A percentile compares a stretch with the other conserved stretches of the same genome.
Conservation (phyloP, 1,140 invertebrate species). For the Diorhabda elongata region DNA sequence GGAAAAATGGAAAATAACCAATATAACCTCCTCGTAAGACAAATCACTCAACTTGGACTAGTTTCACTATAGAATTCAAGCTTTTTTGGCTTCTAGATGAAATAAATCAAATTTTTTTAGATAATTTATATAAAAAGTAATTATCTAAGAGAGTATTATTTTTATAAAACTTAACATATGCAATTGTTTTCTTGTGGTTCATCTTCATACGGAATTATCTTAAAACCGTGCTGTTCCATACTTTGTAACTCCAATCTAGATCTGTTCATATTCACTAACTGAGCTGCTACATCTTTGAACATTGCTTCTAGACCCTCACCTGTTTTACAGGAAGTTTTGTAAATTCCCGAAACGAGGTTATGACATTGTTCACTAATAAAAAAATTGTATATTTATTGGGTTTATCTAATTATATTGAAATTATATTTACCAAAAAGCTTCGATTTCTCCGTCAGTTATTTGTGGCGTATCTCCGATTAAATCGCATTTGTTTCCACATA, state of each 20-base stretch:
- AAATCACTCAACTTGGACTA: no score
- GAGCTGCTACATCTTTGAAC: conserved; percentile 81
- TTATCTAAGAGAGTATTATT: no score
- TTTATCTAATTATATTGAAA: no score
- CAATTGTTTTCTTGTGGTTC: conserved; percentile 49
- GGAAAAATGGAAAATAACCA: no score
- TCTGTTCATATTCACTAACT: conserved; percentile 71
- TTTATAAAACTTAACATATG: conserved; percentile 33
- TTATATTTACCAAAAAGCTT: conserved; percentile 73
- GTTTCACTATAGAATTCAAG: no score
- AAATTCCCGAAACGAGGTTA: conserved; percentile 81
- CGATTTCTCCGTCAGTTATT: conserved; percentile 85
- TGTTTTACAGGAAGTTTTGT: conserved; percentile 88
- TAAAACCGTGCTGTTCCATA: conserved; percentile 73
- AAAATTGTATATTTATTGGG: conserved; percentile 11
- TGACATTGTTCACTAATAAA: conserved; percentile 82
- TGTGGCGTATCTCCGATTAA: conserved; percentile 65
- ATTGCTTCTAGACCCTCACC: conserved; percentile 84
- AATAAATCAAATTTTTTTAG: no score
- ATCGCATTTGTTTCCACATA: conserved; percentile 88
- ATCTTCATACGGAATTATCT: conserved; percentile 64
- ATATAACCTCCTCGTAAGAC: no score
- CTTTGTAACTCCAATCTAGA: conserved; percentile 78
- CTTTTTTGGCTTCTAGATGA: no score
- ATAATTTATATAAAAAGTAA: no score